phyloP scores from a whole-genome alignment of 2,797 vertebrate species.

The Phalloptychus januarius region DNA sequence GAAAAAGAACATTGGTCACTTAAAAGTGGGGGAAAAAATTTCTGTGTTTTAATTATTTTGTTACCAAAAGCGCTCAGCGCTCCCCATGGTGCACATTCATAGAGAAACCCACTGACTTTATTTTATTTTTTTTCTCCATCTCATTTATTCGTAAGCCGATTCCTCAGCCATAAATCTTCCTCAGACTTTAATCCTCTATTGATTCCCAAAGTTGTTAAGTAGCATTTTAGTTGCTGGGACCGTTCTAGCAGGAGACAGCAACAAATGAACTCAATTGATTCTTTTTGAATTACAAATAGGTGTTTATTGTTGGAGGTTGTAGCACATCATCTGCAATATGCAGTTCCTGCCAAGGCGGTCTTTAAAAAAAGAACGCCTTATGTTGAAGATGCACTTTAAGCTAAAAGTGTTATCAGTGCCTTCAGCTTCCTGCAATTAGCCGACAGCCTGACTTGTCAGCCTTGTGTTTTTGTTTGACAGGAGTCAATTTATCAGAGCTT shows the following conservation, averaged over 20 bases:
- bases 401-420: neutral
- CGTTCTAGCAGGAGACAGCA: conserved; percentile 30
- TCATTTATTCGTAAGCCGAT: conserved; percentile 58
- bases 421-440: neutral
- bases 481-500: conserved; percentile 20
- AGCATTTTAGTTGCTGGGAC: conserved; percentile 43
- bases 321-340: neutral
- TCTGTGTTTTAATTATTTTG: conserved; percentile 67
- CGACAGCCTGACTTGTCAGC: conserved; percentile 1
- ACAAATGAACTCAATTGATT: conserved; percentile 65
- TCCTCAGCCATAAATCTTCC: conserved; percentile 57
- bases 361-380: neutral
- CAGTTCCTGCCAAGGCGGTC: neutral
- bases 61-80: conserved; percentile 53
- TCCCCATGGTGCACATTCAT: conserved; percentile 49
- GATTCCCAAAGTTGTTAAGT: conserved; percentile 62
- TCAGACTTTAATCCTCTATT: conserved; percentile 66
- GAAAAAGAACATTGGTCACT: conserved; percentile 54
- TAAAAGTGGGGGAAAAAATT: conserved; percentile 39
- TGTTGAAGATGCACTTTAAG: neutral
- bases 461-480: neutral
- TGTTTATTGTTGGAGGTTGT: conserved; percentile 46
- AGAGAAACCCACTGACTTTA: conserved; percentile 23
- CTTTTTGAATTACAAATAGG: conserved; percentile 41
- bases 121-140: neutral